These are phyloP conservation scores for Cantharis nigra DNA, from an alignment of 2,888 invertebrate genomes.

Conservation along the genomic window DNA sequence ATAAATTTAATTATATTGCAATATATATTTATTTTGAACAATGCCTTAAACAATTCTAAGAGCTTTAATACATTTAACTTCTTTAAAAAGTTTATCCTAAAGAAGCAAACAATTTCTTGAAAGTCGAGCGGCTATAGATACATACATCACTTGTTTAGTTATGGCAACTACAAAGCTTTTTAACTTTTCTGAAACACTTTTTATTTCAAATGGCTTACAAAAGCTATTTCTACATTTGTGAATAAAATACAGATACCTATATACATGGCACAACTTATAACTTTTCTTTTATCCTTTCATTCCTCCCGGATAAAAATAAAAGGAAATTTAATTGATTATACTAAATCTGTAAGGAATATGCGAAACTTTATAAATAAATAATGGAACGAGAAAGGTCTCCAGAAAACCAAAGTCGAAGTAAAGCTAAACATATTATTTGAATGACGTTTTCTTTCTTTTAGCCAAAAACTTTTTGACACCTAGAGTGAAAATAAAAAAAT, in stretches of 20 bases:
- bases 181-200: not conserved
- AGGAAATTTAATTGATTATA: not conserved
- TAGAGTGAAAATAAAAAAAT: not conserved
- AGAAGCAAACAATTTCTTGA: not conserved
- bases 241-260: not conserved
- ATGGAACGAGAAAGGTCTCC: no score
- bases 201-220: not conserved
- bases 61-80: not conserved
- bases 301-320: not conserved
- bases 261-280: not conserved
- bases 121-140: not conserved
- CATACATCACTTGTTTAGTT: not conserved
- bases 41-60: not conserved
- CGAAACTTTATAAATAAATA: not conserved
- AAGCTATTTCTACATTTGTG: not conserved
- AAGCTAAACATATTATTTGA: not conserved
- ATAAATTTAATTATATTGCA: not conserved
- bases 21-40: not conserved
- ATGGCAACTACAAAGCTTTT: not conserved
- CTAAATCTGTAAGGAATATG: not conserved
- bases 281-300: not conserved
- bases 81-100: not conserved
- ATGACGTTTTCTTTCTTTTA: not conserved
- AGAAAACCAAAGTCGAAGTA: not conserved
- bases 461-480: not conserved